These are phyloP conservation scores for Thripadectes ignobilis DNA, from an alignment of 2,797 vertebrate species.

Conservation along the genomic window DNA sequence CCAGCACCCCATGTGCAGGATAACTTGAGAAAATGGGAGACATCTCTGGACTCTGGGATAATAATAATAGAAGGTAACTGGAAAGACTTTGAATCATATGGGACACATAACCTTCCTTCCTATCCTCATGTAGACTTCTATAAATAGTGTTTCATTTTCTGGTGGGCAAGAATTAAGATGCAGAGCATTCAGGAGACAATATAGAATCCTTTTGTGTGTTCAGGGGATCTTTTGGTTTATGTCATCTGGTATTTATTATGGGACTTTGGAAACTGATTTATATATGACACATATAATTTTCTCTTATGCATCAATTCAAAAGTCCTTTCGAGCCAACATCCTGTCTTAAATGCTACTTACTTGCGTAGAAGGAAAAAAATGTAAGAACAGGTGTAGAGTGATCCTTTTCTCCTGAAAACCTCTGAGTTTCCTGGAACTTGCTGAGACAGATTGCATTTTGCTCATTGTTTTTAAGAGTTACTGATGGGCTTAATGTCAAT, in stretches of 20 bases:
- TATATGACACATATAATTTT: background rate
- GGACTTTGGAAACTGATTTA: background rate
- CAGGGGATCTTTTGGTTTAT: background rate
- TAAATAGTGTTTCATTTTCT: background rate
- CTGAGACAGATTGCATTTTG: background rate
- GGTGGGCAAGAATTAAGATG: background rate
- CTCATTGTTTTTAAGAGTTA: background rate
- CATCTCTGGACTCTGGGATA: background rate
- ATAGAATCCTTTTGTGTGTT: background rate
- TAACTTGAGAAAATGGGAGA: background rate
- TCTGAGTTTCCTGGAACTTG: constrained; percentile 4
- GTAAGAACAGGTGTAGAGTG: background rate
- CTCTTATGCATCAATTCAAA: background rate
- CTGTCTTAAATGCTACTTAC: background rate
- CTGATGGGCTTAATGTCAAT: background rate
- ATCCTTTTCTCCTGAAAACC: background rate
- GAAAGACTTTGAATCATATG: background rate
- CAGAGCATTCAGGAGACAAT: background rate
- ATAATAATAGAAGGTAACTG: background rate
- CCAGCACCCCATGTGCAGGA: background rate
- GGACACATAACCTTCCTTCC: background rate
- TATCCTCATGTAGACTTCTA: background rate
- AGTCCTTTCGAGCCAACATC: background rate
- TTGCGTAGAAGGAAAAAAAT: background rate
- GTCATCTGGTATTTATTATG: background rate